Evolutionary conservation across 2,113 vertebrate genomes (phyloP).

Genomic region (Grammomys surdaster): DNA sequence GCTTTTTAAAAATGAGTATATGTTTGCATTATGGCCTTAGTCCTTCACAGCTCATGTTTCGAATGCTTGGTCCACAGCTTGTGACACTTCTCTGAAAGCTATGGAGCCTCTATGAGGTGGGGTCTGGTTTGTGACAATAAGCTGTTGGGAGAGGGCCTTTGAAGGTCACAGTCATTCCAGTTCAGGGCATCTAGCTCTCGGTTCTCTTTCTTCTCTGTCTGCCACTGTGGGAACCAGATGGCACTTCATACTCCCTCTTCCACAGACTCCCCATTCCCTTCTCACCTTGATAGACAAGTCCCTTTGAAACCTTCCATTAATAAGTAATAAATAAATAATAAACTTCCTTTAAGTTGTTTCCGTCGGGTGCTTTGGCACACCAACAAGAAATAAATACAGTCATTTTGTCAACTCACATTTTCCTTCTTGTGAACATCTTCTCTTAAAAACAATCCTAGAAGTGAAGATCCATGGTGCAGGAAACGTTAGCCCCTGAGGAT

Average conservation of each 20-base stretch:
- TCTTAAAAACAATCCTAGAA: slow-evolving; percentile 1
- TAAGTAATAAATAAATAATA: too few relatives aligned
- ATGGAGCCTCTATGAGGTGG: neutral
- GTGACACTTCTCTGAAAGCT: neutral
- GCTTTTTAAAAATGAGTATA: neutral
- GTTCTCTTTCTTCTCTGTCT: neutral
- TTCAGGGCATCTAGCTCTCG: neutral
- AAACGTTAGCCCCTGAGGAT: neutral
- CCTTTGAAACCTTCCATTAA: neutral
- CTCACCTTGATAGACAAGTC: neutral
- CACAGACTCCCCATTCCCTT: neutral
- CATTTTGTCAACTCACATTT: neutral
- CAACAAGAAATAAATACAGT: neutral
- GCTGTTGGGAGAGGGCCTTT: neutral
- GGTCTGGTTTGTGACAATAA: neutral
- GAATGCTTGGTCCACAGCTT: neutral
- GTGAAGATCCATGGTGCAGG: neutral
- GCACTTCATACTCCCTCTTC: neutral
- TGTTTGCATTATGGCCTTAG: neutral
- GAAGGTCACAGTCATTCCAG: neutral
- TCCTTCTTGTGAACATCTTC: neutral
- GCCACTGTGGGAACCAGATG: neutral
- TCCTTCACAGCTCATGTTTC: neutral
- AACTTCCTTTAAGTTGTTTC: neutral
- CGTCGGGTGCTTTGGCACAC: neutral